Conservation (phyloP, 2,113 vertebrate genomes). For the Perccottus glenii region DNA sequence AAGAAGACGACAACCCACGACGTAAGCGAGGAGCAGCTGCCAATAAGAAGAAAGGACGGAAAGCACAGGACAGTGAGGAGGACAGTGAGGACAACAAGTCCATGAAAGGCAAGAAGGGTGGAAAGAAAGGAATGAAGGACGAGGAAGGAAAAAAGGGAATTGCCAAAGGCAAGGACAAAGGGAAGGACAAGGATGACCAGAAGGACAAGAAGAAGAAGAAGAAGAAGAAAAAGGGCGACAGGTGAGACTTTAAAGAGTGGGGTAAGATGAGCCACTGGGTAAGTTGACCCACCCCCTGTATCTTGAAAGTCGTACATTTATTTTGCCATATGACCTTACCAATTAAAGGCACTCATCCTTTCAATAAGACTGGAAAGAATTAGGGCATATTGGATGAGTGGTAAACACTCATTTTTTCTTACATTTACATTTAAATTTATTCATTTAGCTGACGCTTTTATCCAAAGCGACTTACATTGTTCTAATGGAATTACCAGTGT, state of each 20-base stretch:
- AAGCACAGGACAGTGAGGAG: slow-evolving; percentile 1
- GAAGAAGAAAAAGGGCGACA: slow-evolving; percentile 77
- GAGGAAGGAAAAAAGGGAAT: slow-evolving; percentile 64
- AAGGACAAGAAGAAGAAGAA: slow-evolving; percentile 78
- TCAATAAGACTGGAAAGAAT: too few species aligned
- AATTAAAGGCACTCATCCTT: too few species aligned
- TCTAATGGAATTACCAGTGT: too few species aligned
- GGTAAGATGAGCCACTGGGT: too few species aligned
- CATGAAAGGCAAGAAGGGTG: slow-evolving; percentile 60
- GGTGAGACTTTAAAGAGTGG: slow-evolving; percentile 63
- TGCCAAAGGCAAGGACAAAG: slow-evolving; percentile 54
- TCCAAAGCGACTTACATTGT: too few species aligned
- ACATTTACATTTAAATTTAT: too few species aligned
- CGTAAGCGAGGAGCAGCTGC: slow-evolving; percentile 50
- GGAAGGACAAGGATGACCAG: slow-evolving; percentile 35
- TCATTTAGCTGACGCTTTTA: too few species aligned
- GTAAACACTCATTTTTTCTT: too few species aligned
- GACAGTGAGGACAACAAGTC: not conserved
- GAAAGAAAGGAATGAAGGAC: slow-evolving; percentile 60
- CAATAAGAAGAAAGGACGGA: slow-evolving; percentile 57
- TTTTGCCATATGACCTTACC: too few species aligned
- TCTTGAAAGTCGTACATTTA: too few species aligned
- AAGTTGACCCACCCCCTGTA: too few species aligned
- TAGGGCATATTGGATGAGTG: too few species aligned
- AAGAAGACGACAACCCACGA: slow-evolving; percentile 32